Evolutionary conservation across 2,797 vertebrate genomes (phyloP).

Genomic region (Echiichthys vipera): DNA sequence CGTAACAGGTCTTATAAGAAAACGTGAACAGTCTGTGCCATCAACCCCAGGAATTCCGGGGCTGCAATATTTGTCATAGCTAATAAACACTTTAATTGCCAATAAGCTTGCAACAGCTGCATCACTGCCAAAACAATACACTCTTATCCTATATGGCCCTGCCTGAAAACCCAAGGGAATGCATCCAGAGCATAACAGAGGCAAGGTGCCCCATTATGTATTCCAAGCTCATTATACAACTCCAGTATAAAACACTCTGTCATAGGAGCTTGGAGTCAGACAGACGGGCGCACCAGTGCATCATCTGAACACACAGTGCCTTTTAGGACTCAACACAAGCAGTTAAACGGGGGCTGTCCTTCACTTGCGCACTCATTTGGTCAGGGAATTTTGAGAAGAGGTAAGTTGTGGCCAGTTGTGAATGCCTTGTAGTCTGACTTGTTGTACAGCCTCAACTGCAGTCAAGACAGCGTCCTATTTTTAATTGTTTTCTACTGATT

Average conservation of each 20-base stretch:
- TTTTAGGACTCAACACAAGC: constrained; percentile 11
- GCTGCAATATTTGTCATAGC: constrained; percentile 26
- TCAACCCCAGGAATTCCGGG: constrained; percentile 13
- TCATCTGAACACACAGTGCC: neutral
- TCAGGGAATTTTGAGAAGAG: constrained; percentile 47
- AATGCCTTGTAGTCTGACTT: neutral
- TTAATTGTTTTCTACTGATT: neutral
- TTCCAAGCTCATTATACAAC: constrained; percentile 76
- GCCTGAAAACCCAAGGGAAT: constrained; percentile 61
- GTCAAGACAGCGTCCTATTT: neutral
- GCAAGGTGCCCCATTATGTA: constrained; percentile 70
- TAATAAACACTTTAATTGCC: constrained; percentile 52
- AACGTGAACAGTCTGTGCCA: constrained; percentile 7
- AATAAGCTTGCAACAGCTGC: constrained; percentile 74
- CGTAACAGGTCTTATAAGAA: constrained; percentile 19
- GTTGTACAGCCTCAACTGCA: neutral
- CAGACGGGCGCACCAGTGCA: constrained; percentile 20
- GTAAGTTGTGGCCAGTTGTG: constrained; percentile 22
- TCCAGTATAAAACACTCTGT: constrained; percentile 61
- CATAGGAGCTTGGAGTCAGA: constrained; percentile 30
- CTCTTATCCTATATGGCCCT: constrained; percentile 34
- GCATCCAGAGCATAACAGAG: constrained; percentile 57
- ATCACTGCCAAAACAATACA: constrained; percentile 61
- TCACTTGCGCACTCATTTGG: constrained; percentile 2
- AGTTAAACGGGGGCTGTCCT: constrained; percentile 16